A percentile compares a stretch with the other conserved stretches of the same genome.
Conservation (phyloP, 2,888 invertebrate genomes). For the Monoplex corrugatus region DNA sequence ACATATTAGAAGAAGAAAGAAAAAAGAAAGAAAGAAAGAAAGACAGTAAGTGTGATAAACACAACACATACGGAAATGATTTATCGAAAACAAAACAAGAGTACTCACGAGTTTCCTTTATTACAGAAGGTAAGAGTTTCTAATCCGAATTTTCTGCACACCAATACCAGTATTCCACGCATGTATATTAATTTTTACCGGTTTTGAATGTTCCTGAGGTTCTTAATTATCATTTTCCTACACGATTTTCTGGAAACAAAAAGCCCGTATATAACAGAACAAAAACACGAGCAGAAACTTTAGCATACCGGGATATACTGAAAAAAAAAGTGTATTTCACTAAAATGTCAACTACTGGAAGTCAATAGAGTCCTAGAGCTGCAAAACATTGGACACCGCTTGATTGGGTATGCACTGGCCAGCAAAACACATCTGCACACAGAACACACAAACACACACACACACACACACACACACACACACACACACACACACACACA, state of each 20-base stretch:
- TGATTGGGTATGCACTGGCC: conserved; percentile 17
- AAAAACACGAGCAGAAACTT: not conserved
- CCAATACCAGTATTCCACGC: no score
- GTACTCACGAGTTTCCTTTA: no score
- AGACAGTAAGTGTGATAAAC: no score
- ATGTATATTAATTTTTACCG: no score
- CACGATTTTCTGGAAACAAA: not conserved
- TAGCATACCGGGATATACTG: not conserved
- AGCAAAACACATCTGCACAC: conserved; percentile 26
- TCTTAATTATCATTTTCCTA: not conserved
- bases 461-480: not conserved
- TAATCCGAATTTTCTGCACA: no score
- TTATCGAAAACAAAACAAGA: no score
- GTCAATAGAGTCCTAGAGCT: no score
- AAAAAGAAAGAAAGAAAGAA: no score
- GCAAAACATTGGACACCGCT: not conserved
- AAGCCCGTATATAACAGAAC: not conserved
- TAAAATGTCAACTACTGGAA: not conserved
- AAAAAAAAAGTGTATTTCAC: not conserved
- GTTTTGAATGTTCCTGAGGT: not conserved
- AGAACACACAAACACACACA: conserved; percentile 20
- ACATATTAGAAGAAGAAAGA: no score
- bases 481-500: not conserved
- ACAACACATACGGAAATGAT: no score
- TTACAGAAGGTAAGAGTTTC: no score